Conservation (phyloP, 2,113 vertebrate genomes). For the Poecile atricapillus region DNA sequence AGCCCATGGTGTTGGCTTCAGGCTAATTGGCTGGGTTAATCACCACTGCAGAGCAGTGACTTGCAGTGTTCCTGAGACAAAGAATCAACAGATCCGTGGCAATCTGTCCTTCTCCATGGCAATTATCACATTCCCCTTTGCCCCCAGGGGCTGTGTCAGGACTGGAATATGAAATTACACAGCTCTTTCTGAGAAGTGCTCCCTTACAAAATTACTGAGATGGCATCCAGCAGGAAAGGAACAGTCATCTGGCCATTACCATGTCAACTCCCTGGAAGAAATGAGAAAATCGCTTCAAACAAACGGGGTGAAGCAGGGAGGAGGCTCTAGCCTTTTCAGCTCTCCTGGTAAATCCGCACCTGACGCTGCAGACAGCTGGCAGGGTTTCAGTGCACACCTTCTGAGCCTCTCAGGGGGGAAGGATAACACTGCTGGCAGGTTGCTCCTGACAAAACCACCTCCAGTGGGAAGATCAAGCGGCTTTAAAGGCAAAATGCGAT, state of each 20-base stretch:
- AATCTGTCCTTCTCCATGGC: neutral
- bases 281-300: neutral
- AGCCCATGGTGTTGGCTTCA: neutral
- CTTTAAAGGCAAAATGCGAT: neutral
- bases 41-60: fast-evolving
- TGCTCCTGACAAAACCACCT: neutral
- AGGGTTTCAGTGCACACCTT: neutral
- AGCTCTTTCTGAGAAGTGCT: neutral
- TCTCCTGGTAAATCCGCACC: neutral
- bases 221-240: neutral
- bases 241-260: neutral
- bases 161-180: neutral
- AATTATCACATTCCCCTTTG: neutral
- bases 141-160: neutral
- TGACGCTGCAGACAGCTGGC: neutral
- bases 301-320: neutral
- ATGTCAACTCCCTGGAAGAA: neutral
- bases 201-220: neutral
- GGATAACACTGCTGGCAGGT: neutral
- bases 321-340: neutral
- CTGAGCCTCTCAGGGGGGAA: neutral
- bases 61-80: neutral
- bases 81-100: neutral
- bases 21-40: neutral
- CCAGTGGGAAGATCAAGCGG: neutral